Base-by-base conservation (phyloP, 2,888 invertebrate species). In the Terebella lapidaria region DNA sequence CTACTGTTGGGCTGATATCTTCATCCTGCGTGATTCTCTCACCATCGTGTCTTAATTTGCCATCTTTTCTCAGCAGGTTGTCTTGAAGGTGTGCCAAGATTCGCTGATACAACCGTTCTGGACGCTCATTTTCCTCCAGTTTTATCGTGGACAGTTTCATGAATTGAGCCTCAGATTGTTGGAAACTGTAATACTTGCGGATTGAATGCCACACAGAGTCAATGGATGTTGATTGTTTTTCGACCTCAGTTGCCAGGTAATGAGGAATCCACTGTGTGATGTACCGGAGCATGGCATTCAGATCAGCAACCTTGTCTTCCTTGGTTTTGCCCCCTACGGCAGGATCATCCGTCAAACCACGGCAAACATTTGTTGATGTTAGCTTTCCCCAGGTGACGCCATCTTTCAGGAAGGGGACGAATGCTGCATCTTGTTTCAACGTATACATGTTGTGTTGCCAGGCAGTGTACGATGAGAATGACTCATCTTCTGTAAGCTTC, bases 221-320 rank as follows among this genome's bases (percentile, higher is more conserved):
- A 10, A 49, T 18, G 20, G 15, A 5, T 15, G 20, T 20, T 5
- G 15, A 49, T 5, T 49, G n/a, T 15, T 49, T 49, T 5, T 15
- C 20, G 5, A 49, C 20, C 5, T 49, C 49, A 18, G 15, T 20
- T 18, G 49, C 20, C 49, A 49, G 20, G 22, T 49, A 49, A 49
- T 49, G 49, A 5, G 49, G 49, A 20, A 49, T 22, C 49, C 49
- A 49, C 20, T 49, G 49, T 49, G 49, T 18, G 20, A 49, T 49
- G 10, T 18, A 49, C 15, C 49, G 18, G 18, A 49, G 49, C 49
- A 49, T 49, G 5, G 10, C 18, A 18, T 10, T 10, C 49, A 49
- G 22, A 20, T 49, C 20, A 5, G 15, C 20, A 5, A 49, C 49
- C 20, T 49, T 49, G 5, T 49, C 5, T 18, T 10, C 15, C 5